Evolutionary conservation across 2,113 vertebrate species (phyloP), one percentile per base, ranked within the genome.

Genomic region (Oreochromis aureus): DNA sequence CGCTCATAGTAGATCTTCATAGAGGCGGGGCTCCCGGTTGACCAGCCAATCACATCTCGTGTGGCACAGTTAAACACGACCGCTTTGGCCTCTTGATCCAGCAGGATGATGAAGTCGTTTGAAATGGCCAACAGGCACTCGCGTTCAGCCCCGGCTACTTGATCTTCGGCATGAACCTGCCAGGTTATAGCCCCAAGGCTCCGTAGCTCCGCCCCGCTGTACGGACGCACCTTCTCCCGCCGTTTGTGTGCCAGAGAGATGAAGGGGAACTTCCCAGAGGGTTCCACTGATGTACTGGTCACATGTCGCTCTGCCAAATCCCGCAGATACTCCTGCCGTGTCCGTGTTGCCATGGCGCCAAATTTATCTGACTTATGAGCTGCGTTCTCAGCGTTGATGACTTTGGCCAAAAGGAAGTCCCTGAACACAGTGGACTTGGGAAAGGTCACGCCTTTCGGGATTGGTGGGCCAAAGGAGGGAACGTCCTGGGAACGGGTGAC

Each of bases 321-420:
- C 90, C 98, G 97, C 90, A 99, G 96, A 92, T 99, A 99, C 88
- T 99, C 98, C 93, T 99, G 98, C 59, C 98, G 97, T 1, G 98
- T 99, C 86, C 98, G 97, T 4, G 98, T 98, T 6, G 98, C 98
- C 98, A 99, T 99, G 2, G 98, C 98, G 1, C 98, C 97, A 61
- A 99, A 99, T 94, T 99, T 99, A 11, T 98, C 98, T 0, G 98
- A 99, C 94, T 99, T 99, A 92, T 99, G 98, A 90, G 98, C 98
- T 41, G 98, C 98, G 85, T 99, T 99, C 95, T 99, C 98, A 6
- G 98, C 98, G 80, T 99, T 99, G 91, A 99, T 98, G 86, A 99
- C 97, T 96, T 99, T 99, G 91, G 98, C 97, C 88, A 99, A 90
- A 82, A 99, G 96, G 94, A 99, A 99, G 97, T 99, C 98, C 98